Evolutionary conservation across 2,888 invertebrate genomes (phyloP), one percentile per base, ranked within the genome.

Genomic region (Platycheirus rosarum): DNA sequence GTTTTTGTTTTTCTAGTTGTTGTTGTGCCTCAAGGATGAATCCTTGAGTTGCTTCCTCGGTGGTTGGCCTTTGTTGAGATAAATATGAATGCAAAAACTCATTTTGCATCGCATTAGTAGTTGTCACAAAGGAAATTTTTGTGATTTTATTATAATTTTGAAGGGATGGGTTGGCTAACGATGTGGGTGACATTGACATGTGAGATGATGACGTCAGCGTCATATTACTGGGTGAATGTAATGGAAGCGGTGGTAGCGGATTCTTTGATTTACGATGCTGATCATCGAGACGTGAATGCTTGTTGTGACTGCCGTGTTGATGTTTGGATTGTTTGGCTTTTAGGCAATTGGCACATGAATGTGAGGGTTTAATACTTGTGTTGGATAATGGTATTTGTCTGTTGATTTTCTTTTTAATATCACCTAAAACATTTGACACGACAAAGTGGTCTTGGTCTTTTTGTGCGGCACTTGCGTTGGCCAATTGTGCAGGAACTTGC

Each of bases 271-370:
- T 62, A 9, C 46, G 49, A 63, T 63, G 55, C 42, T 71, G 75
- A 7, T 70, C 51, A 53, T 53, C 66, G 18, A 42, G 32, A 40
- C 40, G 51, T 11, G 35, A 42, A 20, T 69, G 37, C 70, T 60
- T 40, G n/a, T n/a, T n/a, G 13, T 63, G 48, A 35, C n/a, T 74
- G 18, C 37, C 51, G 16, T 48, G 68, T 13, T 14, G 53, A 5
- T 66, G 51, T 37, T 63, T 49, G 18, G 16, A 29, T 62, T 53
- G 32, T 55, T 44, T 60, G 18, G 20, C 60, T 46, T 35, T 60
- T 26, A 62, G 44, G 29, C 80, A 82, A 55, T 82, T 82, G 70
- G 71, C 80, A 82, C 80, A 82, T 71, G 49, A 48, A 65, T 60
- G 29, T 48, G 32, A 55, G 11, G 51, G 42, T 32, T 66, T 60